Evolutionary conservation across 1,140 invertebrate genomes (phyloP).

Genomic region (Araneus ventricosus): DNA sequence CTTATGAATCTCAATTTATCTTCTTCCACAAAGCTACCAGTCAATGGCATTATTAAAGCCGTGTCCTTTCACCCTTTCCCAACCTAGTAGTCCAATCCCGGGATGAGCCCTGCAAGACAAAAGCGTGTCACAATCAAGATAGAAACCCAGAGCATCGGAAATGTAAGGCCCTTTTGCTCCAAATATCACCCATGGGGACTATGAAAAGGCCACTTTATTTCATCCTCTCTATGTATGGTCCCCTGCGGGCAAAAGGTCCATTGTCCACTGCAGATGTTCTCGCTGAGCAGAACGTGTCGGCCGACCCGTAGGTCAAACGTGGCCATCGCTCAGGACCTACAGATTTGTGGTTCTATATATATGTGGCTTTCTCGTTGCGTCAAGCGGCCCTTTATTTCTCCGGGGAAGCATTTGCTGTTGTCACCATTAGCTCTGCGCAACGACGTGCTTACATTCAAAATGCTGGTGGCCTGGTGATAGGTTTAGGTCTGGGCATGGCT

Average conservation of each 20-base stretch:
- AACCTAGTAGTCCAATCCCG: not conserved
- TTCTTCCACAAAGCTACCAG: not conserved
- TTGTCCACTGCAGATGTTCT: conserved; percentile 60
- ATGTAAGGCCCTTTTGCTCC: conserved; percentile 37
- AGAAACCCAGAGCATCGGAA: conserved; percentile 19
- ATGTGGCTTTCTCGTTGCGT: not conserved
- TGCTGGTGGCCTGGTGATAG: conserved; percentile 15
- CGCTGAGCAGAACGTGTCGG: conserved; percentile 34
- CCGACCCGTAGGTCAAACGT: conserved; percentile 63
- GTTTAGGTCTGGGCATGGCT: not conserved
- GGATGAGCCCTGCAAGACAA: conserved; percentile 26
- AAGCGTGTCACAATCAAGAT: conserved; percentile 45
- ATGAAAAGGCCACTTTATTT: conserved; percentile 72
- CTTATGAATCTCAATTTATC: not conserved
- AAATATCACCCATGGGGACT: conserved; percentile 66
- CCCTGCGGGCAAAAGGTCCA: conserved; percentile 35
- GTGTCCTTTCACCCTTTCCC: not conserved
- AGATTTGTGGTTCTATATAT: conserved; percentile 52
- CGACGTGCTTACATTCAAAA: conserved; percentile 1
- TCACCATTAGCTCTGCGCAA: conserved; percentile 16
- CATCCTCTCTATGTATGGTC: conserved; percentile 47
- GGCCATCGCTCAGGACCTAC: conserved; percentile 56
- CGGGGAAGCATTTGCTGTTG: conserved; percentile 39
- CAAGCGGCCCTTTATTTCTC: not conserved
- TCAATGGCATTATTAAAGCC: not conserved